Percentiles rank a stretch among this genome's conserved stretches.
phyloP scores from a whole-genome alignment of 2,888 invertebrate species.

The Halictus quadricinctus region DNA sequence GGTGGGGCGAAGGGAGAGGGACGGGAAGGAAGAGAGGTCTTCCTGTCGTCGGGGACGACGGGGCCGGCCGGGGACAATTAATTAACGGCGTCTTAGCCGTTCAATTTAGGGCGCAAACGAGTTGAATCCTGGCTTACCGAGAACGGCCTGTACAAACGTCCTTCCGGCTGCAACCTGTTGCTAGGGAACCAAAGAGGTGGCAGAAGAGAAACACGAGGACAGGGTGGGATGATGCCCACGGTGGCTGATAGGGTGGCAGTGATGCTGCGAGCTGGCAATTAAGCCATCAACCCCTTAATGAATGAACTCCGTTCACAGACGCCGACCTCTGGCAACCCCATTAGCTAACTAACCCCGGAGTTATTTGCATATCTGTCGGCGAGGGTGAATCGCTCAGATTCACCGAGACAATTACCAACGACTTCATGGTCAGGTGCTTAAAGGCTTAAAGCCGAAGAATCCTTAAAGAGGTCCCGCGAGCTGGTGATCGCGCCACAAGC shows the following conservation, averaged over 20 bases:
- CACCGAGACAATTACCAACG: conserved; percentile 79
- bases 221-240: conserved; percentile 58
- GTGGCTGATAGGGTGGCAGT: conserved; percentile 61
- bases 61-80: conserved; percentile 72
- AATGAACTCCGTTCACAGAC: conserved; percentile 76
- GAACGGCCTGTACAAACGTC: conserved; percentile 47
- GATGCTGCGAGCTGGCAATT: conserved; percentile 81
- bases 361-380: conserved; percentile 81
- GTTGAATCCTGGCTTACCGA: conserved; percentile 70
- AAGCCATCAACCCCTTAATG: conserved; percentile 82
- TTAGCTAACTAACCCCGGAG: conserved; percentile 82
- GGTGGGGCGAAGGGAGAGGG: not conserved
- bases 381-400: conserved; percentile 78
- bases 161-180: conserved; percentile 78
- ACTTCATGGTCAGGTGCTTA: conserved; percentile 81
- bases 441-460: conserved; percentile 79
- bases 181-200: conserved; percentile 60
- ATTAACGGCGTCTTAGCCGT: conserved; percentile 75
- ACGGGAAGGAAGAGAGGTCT: conserved; percentile 35
- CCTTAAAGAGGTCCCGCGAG: conserved; percentile 67
- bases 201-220: conserved; percentile 53
- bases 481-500: not conserved
- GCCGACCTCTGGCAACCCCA: conserved; percentile 77
- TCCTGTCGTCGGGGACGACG: conserved; percentile 47
- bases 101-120: conserved; percentile 78